Base-by-base conservation (phyloP, 53 echinoderm and acorn worm species). In the Crossaster papposus region DNA sequence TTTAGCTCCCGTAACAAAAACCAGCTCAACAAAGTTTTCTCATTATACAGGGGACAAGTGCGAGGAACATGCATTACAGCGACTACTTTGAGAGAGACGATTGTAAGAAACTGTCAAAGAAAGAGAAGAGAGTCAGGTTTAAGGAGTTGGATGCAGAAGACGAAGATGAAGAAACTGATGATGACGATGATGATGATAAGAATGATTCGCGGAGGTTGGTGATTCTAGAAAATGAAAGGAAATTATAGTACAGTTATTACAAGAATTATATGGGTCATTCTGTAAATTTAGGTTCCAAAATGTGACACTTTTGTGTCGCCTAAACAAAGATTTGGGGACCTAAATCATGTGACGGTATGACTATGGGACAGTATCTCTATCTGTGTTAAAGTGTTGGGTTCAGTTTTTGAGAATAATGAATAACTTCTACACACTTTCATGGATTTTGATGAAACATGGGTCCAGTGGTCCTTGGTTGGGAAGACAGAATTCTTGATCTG, bases 31-130 rank as follows among this genome's bases (percentile, higher is more conserved):
- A n/a, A n/a, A n/a, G n/a, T n/a, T n/a, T n/a, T n/a, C n/a, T n/a
- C n/a, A n/a, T n/a, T n/a, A n/a, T 17, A 34, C 36, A 92, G 72
- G 68, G 64, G 35, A 93, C 83, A 70, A 94, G 89, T 80, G 83
- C 96, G 32, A 91, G 91, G 71, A 83, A 94, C 55, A 72, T 94
- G 85, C 79, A 63, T 76, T 94, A 96, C 63, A 79, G 65, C 6
- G 96, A 96, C 90, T 96, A 93, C 89, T 94, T 96, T 55, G 87
- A 89, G 11, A 65, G 81, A 18, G 77, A n/a, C 52, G 26, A 71
- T 23, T 53, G 38, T 33, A 33, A 38, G n/a, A 72, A 53, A 51
- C 32, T 71, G 26, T 54, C 88, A 54, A 70, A 62, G 30, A 77
- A 91, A 36, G 70, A 91, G 72, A 95, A 95, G 64, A 89, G 83